Evolutionary conservation across 2,113 vertebrate species (phyloP), one percentile per base, ranked within the genome.

Genomic region (Tichodroma muraria): DNA sequence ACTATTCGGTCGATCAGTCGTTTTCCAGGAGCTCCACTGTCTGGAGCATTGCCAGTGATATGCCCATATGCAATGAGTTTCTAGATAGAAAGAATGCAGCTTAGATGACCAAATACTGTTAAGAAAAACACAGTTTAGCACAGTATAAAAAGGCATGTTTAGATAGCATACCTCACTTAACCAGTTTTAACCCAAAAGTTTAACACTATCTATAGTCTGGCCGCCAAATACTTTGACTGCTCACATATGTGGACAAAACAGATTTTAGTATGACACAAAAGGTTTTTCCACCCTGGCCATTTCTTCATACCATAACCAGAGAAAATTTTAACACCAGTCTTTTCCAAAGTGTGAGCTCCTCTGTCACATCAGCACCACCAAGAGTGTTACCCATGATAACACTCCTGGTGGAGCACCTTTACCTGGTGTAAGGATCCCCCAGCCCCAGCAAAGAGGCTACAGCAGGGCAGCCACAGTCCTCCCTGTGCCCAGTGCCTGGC

Each of bases 31-130:
- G 98, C 98, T 15, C 98, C 97, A 7, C 98, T 98, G 96, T 99
- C 99, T 0, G 98, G 99, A 28, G 99, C 99, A 2, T 99, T 99
- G 75, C 99, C 99, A 1, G 99, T 99, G 97, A 99, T 99, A 88
- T 99, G 99, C 42, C 99, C 99, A 56, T 99, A 99, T 0, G 99
- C 99, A 25, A 99, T 99, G 76, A 99, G 98, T 97, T 99, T 99
- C 99, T 99, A 90, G 28, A 37, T 2, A 94, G 70, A 96, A 71
- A 95, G 35, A 82, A 93, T 24, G 97, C 95, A 96, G 25, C 40
- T 95, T 70, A 95, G 21, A 60, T 22, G 44, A 56, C 28, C 31
- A 45, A 14, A 53, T 13, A 30, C 33, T 49, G 35, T 15, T 31
- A 56, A 59, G 17, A 56, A 72, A 44, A 69, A 81, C 14, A 53